These are phyloP conservation scores for Dendropsophus ebraccatus DNA, from an alignment of 2,113 vertebrate genomes.

Conservation along the genomic window DNA sequence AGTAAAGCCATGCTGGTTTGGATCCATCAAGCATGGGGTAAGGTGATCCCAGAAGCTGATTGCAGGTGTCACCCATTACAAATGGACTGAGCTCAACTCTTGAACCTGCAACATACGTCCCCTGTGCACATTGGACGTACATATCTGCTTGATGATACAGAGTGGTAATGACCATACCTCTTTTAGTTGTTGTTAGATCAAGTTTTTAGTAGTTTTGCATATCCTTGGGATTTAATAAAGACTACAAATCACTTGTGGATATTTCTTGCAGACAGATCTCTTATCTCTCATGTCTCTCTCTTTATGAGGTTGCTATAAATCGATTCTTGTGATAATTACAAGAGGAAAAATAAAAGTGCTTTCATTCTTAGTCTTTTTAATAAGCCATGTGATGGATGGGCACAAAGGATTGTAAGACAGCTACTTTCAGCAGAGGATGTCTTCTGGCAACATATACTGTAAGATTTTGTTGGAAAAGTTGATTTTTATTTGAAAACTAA, in stretches of 20 bases:
- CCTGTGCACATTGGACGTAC: too few relatives aligned
- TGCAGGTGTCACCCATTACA: too few relatives aligned
- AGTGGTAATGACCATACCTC: neutral
- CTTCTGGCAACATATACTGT: neutral
- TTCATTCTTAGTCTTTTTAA: slow-evolving; percentile 1
- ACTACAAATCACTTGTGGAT: neutral
- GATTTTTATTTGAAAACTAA: neutral
- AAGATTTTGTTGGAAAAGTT: neutral
- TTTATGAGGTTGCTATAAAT: neutral
- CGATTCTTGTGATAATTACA: neutral
- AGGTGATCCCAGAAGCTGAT: too few relatives aligned
- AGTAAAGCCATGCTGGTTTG: too few relatives aligned
- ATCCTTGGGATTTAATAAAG: slow-evolving; percentile 13
- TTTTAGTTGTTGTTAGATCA: neutral
- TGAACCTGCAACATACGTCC: too few relatives aligned
- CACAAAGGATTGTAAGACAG: neutral
- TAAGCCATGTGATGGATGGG: neutral
- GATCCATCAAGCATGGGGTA: too few relatives aligned
- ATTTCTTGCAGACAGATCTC: slow-evolving; percentile 15
- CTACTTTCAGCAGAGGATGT: neutral
- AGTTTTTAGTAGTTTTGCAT: neutral
- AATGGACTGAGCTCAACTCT: too few relatives aligned
- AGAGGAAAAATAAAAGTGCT: slow-evolving; percentile 12
- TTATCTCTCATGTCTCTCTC: neutral
- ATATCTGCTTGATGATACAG: too few relatives aligned